Conservation (phyloP, 2,797 vertebrate genomes). For the Semotilus atromaculatus region DNA sequence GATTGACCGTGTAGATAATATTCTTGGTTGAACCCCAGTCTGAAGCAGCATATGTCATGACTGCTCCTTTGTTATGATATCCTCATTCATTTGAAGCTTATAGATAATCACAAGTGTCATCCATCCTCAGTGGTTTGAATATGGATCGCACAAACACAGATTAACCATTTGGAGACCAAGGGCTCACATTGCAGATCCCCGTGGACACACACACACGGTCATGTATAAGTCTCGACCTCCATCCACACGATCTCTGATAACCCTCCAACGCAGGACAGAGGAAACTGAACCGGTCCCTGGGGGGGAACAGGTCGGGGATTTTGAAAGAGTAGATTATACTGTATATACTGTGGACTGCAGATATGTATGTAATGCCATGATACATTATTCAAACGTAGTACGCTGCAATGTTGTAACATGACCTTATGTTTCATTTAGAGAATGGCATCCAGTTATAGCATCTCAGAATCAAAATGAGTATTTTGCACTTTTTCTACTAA, state of each 20-base stretch:
- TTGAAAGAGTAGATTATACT: conserved; percentile 19
- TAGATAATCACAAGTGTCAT: neutral
- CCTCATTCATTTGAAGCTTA: neutral
- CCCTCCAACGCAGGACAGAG: conserved; percentile 63
- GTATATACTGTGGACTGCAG: conserved; percentile 5
- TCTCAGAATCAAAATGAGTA: neutral
- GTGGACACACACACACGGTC: neutral
- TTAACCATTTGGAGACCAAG: conserved; percentile 53
- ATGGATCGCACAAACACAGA: conserved; percentile 53
- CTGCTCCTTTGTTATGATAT: neutral
- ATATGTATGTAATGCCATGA: neutral
- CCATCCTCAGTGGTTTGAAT: conserved; percentile 28
- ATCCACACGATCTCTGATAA: conserved; percentile 67
- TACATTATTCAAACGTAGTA: conserved; percentile 10
- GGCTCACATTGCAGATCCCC: conserved; percentile 60
- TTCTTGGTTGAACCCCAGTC: neutral
- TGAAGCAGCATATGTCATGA: conserved; percentile 6
- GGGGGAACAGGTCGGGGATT: conserved; percentile 62
- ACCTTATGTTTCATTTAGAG: neutral
- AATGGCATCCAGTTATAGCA: neutral
- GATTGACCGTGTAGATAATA: neutral
- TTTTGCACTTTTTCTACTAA: neutral
- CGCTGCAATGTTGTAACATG: neutral
- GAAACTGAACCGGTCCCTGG: conserved; percentile 72
- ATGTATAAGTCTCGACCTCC: neutral